Conservation (phyloP, 1,140 invertebrate species). For the Sycophaga agraensis region DNA sequence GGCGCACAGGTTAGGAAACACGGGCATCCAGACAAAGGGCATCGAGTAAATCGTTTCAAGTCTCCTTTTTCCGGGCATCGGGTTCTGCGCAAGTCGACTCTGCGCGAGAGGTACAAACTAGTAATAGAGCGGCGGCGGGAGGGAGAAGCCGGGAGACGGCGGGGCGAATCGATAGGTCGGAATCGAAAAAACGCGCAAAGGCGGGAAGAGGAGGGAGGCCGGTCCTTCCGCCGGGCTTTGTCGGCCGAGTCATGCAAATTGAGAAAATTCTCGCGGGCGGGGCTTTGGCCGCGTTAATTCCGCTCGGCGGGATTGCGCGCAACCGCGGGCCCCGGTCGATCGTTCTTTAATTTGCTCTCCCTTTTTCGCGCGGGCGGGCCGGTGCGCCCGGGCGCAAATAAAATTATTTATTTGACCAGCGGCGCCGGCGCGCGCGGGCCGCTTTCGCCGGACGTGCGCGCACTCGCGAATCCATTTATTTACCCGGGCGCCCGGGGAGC, state of each 20-base stretch:
- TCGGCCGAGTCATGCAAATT: constrained; percentile 2
- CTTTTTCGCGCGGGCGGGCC: constrained; percentile 8
- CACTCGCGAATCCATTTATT: constrained; percentile 44
- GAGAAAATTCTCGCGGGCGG: constrained; percentile 10
- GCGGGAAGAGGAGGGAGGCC: background rate
- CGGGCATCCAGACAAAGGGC: too few species aligned
- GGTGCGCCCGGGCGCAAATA: constrained; percentile 37
- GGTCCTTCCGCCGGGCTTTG: background rate
- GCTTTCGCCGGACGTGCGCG: constrained; percentile 36
- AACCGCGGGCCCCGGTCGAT: background rate
- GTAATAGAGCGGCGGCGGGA: too few species aligned
- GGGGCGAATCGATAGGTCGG: too few species aligned
- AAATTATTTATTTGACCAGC: constrained; percentile 43
- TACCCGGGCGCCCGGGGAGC: constrained; percentile 35
- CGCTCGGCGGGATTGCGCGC: constrained; percentile 17
- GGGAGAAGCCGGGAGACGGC: too few species aligned
- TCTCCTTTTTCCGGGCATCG: too few species aligned
- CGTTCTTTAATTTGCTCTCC: constrained; percentile 26
- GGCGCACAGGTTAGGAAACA: too few species aligned
- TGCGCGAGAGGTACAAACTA: too few species aligned
- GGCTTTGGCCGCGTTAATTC: constrained; percentile 19
- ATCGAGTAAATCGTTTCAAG: too few species aligned
- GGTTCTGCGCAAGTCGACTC: too few species aligned
- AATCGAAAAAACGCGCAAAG: background rate
- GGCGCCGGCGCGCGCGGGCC: constrained; percentile 20